Evolutionary conservation across 1,140 invertebrate species (phyloP), one percentile per base, ranked within the genome.

Genomic region (Zaprionus africanus): DNA sequence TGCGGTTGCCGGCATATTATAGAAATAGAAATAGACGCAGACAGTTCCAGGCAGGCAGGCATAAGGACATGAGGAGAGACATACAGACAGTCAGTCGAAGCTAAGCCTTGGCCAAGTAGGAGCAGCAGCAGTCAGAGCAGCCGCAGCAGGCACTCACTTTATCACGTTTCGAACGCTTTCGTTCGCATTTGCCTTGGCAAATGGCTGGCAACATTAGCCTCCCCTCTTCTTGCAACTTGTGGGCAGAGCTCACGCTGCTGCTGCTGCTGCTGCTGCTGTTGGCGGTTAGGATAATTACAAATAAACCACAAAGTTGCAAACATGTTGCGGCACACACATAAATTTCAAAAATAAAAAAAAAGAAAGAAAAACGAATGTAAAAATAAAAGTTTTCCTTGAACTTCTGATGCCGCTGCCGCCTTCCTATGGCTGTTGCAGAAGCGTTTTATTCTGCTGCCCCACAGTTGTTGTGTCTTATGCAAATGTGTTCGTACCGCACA

Each of bases 271-370:
- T 70, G 61, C 26, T 53, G 34, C 17, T 22, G 9, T 31, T 61
- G 56, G 71, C 57, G 68, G 76, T 65, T 53, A 74, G 85, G 79
- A 90, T 90, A 90, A 90, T 90, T 90, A 88, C 86, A 90, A 90
- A 90, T 79, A 90, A 90, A 77, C 85, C 86, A 90, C 85, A 90
- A 90, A 82, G 79, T 90, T 90, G 81, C 86, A 90, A 90, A 81
- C 87, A 90, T 90, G 77, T 81, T 81, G 74, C 80, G 70, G 64
- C 68, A 60, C 60, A 57, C 77, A 43, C 75, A 78, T 82, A 84
- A 77, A 85, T 79, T 79, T 43, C 51, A 62, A 61, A 46, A 73
- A 49, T 65, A 82, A 46, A 41, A 75, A 61, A 56, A n/a, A 22
- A 62, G 15, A 57, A 57, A 67, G 6, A 49, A 68, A 71, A 19